A percentile compares a stretch with the other conserved stretches of the same genome.
Conservation (phyloP, 1,140 invertebrate species). For the Papilio polytes region DNA sequence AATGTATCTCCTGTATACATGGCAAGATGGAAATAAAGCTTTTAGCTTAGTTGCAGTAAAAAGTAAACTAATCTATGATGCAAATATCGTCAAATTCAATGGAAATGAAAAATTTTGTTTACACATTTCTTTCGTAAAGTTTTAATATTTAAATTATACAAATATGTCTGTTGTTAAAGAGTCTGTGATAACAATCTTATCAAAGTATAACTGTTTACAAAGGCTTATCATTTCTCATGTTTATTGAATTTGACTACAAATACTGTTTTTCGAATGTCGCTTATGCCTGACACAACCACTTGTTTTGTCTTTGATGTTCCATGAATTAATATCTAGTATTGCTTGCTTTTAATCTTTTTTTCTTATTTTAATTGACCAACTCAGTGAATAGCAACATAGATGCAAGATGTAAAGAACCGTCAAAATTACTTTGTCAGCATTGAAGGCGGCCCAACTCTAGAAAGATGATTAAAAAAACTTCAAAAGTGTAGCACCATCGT, state of each 20-base stretch:
- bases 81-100: background rate
- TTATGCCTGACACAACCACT: slow-evolving; percentile 34
- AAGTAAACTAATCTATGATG: slow-evolving; percentile 26
- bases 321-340: no score
- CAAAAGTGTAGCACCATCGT: background rate
- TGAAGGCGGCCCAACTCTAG: background rate
- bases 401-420: background rate
- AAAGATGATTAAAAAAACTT: background rate
- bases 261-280: background rate
- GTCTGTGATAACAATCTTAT: no score
- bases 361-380: no score
- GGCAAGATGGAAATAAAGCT: slow-evolving; percentile 20
- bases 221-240: no score
- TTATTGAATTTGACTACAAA: no score
- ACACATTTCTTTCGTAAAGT: no score
- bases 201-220: no score
- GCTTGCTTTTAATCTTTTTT: no score
- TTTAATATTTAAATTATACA: no score
- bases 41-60: slow-evolving; percentile 17
- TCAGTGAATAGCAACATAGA: no score
- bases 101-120: no score
- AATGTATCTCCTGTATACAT: slow-evolving; percentile 19
- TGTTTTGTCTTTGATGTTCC: background rate
- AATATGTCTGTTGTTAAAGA: no score
- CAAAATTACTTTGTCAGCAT: background rate